Conservation (phyloP, 2,888 invertebrate species). For the Ormyrus pomaceus region DNA sequence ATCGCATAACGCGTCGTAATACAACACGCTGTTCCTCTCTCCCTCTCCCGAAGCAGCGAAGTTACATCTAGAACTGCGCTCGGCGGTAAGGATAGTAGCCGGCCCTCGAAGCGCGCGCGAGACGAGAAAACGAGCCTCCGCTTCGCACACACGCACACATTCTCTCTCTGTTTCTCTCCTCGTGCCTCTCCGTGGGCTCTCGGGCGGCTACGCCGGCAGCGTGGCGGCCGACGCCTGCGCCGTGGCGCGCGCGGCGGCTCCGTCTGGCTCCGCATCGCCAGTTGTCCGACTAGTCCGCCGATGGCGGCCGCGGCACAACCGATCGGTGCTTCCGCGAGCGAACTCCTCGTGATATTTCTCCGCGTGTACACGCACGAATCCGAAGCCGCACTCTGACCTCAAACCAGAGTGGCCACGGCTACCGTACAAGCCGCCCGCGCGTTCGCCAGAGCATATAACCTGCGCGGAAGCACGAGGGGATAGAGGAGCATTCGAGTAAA, state of each 20-base stretch:
- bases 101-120: constrained; percentile 38
- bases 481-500: too few species aligned
- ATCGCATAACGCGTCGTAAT: constrained; percentile 1
- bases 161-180: neutral
- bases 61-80: too few species aligned
- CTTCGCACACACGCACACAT: neutral
- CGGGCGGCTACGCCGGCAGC: constrained; percentile 61
- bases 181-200: neutral
- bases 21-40: constrained; percentile 5
- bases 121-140: constrained; percentile 52
- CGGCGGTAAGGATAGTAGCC: neutral
- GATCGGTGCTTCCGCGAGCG: constrained; percentile 71
- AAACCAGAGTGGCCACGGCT: too few species aligned
- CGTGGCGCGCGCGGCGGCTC: constrained; percentile 3
- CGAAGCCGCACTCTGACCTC: too few species aligned
- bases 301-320: constrained; percentile 66
- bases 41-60: neutral
- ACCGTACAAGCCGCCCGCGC: too few species aligned
- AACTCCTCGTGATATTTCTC: constrained; percentile 60
- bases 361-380: neutral
- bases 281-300: constrained; percentile 43
- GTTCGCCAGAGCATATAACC: too few species aligned
- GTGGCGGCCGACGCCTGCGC: constrained; percentile 2
- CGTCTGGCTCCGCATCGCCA: too few species aligned
- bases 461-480: too few species aligned